Conservation (phyloP, 1,140 invertebrate species). For the Sarcophaga peregrina region DNA sequence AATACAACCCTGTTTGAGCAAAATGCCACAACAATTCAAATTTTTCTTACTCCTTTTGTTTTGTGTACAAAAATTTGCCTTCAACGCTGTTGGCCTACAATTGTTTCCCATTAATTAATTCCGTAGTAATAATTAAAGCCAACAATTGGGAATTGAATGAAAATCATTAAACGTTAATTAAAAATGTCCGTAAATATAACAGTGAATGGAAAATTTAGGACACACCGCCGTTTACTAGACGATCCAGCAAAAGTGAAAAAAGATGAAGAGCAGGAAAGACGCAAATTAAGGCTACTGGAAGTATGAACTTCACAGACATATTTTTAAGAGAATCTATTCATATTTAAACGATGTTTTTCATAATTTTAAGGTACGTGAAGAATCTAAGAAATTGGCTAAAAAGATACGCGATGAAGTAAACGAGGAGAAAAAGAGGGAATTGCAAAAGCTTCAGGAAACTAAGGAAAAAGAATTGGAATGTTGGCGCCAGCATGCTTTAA, state of each 20-base stretch:
- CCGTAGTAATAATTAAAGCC: background rate
- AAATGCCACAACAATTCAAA: slow-evolving; percentile 23
- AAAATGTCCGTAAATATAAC: slow-evolving; percentile 51
- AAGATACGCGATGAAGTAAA: slow-evolving; percentile 57
- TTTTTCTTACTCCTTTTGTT: slow-evolving; percentile 27
- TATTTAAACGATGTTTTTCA: background rate
- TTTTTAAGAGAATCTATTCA: background rate
- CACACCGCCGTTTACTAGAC: slow-evolving; percentile 46
- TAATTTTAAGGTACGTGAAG: slow-evolving; percentile 56
- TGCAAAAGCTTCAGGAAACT: slow-evolving; percentile 51
- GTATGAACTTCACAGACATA: slow-evolving; percentile 46
- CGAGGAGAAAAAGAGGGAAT: slow-evolving; percentile 53
- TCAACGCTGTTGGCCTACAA: background rate
- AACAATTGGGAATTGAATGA: background rate
- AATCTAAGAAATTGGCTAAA: slow-evolving; percentile 55
- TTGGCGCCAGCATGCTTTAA: slow-evolving; percentile 61
- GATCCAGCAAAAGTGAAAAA: slow-evolving; percentile 56
- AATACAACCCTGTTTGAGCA: background rate
- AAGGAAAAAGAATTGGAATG: slow-evolving; percentile 55
- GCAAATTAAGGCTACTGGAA: slow-evolving; percentile 61
- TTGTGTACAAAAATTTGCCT: slow-evolving; percentile 20
- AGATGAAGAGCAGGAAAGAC: slow-evolving; percentile 57
- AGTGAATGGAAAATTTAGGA: slow-evolving; percentile 50
- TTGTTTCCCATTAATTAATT: background rate
- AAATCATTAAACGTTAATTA: background rate